A percentile compares a stretch with the other conserved stretches of the same genome.
Evolutionary conservation across 2,888 invertebrate species (phyloP).

Genomic region (Leptinotarsa tumamoca): DNA sequence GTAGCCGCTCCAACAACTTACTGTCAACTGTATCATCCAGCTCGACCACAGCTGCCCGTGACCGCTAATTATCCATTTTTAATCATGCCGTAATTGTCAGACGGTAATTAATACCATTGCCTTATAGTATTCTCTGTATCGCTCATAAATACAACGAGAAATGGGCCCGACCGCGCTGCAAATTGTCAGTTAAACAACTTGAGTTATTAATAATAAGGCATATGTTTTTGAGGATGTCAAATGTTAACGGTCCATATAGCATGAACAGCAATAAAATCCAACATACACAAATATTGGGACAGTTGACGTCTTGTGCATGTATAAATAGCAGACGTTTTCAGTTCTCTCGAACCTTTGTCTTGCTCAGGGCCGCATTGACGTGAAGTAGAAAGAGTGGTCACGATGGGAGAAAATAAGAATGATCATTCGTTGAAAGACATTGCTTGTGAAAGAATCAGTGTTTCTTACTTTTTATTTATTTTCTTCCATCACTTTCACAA

Average conservation of each 20-base stretch:
- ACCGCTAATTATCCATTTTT: conserved; percentile 14
- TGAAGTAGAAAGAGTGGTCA: background rate
- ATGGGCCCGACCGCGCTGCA: conserved; percentile 36
- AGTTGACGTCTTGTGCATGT: conserved; percentile 34
- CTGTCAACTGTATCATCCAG: background rate
- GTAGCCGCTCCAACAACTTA: background rate
- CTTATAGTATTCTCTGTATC: conserved; percentile 10
- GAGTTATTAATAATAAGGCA: conserved; percentile 47
- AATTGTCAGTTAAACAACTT: conserved; percentile 46
- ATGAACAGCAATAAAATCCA: conserved; percentile 42
- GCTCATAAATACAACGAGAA: conserved; percentile 26
- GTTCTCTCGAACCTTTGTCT: conserved; percentile 24
- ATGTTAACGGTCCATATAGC: conserved; percentile 41
- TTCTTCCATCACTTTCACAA: no score
- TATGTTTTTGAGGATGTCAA: conserved; percentile 42
- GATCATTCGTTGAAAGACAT: no score
- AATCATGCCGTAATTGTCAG: conserved; percentile 6
- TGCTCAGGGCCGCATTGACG: background rate
- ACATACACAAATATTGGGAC: conserved; percentile 44
- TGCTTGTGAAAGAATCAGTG: no score
- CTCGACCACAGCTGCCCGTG: conserved; percentile 3
- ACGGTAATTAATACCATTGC: conserved; percentile 9
- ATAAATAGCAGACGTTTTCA: conserved; percentile 27
- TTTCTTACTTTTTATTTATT: no score
- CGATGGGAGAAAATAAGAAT: background rate